Evolutionary conservation across 2,888 invertebrate genomes (phyloP), one percentile per base, ranked within the genome.

Genomic region (Phyllotreta cruciferae): DNA sequence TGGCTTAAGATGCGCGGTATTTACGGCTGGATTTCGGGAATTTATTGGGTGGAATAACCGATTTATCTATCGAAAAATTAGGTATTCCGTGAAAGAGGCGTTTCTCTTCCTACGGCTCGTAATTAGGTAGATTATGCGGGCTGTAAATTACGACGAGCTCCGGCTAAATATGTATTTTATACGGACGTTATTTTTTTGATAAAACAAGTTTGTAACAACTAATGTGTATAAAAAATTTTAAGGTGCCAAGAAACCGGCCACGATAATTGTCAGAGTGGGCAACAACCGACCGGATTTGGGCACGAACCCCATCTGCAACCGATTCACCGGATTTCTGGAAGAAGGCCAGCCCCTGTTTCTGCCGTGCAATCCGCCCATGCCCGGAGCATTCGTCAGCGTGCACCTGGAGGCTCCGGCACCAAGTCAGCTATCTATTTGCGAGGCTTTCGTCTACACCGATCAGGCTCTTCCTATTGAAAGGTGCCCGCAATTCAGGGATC

Each of bases 311-410:
- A 88, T 96, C 72, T 96, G 96, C 83, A 96, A 95, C 82, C 87
- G 93, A 3, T 96, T 93, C 82, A 92, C 90, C 5, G 94, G 94
- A 1, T 88, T 88, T 66, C 82, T 94, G 8, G 93, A 95, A 78
- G 94, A 94, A 78, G 95, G 95, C 0, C 92, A 94, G 75, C 95
- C 96, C 0, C 84, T 96, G 5, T 96, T 95, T 82, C 82, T 96
- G 55, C 95, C 96, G 0, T 96, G 96, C 83, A 94, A 94, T 81
- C 95, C 95, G 0, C 95, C 95, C 0, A 95, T 95, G 93, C 94
- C 95, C 0, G 95, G 95, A 0, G 96, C 96, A 6, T 96, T 96
- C 80, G 95, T 96, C 66, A 94, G 93, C 72, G 94, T 96, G 0
- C 95, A 95, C 77, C 80, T 96, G 61, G 95, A 96, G 82, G 88